Conservation (phyloP, 1,140 invertebrate genomes). For the Cheumatopsyche charites region DNA sequence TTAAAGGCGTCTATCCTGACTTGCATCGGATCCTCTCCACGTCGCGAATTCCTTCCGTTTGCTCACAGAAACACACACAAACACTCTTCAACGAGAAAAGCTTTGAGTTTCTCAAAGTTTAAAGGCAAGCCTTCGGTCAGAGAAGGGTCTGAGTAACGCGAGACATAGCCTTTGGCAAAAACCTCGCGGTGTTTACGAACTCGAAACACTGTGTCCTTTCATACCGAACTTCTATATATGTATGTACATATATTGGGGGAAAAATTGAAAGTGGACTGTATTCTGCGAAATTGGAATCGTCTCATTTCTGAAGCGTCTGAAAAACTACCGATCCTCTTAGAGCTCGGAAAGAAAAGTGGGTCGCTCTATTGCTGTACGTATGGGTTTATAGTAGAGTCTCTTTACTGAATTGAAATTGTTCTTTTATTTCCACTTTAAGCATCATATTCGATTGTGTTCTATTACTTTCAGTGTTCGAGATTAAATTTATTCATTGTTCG, state of each 20-base stretch:
- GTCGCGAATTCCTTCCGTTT: slow-evolving; percentile 31
- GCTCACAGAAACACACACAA: slow-evolving; percentile 32
- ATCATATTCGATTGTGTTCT: too few relatives aligned
- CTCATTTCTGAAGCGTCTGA: neutral
- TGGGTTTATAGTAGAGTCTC: too few relatives aligned
- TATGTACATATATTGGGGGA: too few relatives aligned
- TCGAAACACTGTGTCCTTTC: too few relatives aligned
- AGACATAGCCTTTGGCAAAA: neutral
- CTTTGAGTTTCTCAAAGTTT: slow-evolving; percentile 43
- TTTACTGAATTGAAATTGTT: too few relatives aligned
- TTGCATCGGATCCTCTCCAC: slow-evolving; percentile 29
- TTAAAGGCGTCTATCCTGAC: slow-evolving; percentile 9
- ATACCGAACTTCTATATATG: too few relatives aligned
- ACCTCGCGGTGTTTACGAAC: neutral
- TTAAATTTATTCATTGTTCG: too few relatives aligned
- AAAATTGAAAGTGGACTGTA: neutral
- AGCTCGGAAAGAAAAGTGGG: neutral
- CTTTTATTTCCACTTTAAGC: too few relatives aligned
- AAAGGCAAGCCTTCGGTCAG: slow-evolving; percentile 34
- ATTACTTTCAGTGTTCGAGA: too few relatives aligned
- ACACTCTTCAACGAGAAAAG: slow-evolving; percentile 27
- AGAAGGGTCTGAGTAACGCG: slow-evolving; percentile 11
- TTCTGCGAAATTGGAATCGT: neutral
- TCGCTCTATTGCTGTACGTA: neutral
- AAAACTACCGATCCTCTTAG: neutral